Percentiles rank a stretch among this genome's conserved stretches.
Evolutionary conservation across 2,113 vertebrate species (phyloP).

Genomic region (Opisthocomus hoazin): DNA sequence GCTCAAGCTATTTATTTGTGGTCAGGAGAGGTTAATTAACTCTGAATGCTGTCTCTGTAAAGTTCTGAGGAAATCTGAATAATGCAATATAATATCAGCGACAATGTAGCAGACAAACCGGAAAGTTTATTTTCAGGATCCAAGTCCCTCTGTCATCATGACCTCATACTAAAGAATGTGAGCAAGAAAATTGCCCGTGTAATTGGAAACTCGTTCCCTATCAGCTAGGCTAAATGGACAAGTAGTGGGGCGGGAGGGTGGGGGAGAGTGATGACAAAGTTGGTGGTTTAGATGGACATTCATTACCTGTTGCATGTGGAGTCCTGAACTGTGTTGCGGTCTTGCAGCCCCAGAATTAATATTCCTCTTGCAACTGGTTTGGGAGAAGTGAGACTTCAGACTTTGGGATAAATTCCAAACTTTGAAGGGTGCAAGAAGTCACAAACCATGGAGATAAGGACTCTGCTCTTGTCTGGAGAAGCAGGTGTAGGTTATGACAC

Average conservation of each 20-base stretch:
- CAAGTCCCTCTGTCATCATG: not conserved
- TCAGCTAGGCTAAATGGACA: not conserved
- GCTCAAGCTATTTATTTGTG: not conserved
- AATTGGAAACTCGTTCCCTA: not conserved
- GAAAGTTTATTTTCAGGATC: not conserved
- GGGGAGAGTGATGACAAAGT: not conserved
- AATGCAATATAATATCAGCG: fast-evolving
- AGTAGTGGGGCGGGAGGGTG: not conserved
- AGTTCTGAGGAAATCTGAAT: not conserved
- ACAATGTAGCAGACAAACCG: not conserved
- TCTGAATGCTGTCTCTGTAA: not conserved
- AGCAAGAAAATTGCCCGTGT: not conserved
- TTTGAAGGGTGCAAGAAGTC: not conserved
- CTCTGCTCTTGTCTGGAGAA: not conserved
- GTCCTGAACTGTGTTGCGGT: not conserved
- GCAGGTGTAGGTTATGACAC: not conserved
- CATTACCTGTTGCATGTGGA: not conserved
- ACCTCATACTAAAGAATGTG: not conserved
- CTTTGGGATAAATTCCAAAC: not conserved
- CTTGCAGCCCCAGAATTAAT: not conserved
- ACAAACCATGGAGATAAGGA: not conserved
- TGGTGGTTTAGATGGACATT: not conserved
- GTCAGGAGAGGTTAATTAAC: not conserved
- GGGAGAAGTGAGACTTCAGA: not conserved
- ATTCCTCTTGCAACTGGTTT: not conserved